Percentiles rank a stretch among this genome's conserved stretches.
Conservation (phyloP, 2,888 invertebrate species). For the Pterostichus niger region DNA sequence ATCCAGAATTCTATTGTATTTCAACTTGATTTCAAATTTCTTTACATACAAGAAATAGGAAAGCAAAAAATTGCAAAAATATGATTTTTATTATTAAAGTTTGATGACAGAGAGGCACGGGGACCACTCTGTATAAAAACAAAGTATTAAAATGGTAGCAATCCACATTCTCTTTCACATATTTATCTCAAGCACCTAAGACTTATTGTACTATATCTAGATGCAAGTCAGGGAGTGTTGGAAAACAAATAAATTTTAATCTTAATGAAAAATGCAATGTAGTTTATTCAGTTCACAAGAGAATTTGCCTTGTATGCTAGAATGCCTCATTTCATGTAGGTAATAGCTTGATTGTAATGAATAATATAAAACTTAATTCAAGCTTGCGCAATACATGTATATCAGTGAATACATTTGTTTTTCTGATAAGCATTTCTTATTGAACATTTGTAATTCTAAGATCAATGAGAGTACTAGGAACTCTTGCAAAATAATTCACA, state of each 20-base stretch:
- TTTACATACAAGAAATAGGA: too few species aligned
- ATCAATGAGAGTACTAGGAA: too few species aligned
- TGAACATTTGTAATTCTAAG: not conserved
- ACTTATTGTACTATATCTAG: not conserved
- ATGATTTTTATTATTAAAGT: too few species aligned
- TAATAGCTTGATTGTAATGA: not conserved
- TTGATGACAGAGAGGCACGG: too few species aligned
- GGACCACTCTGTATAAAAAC: not conserved
- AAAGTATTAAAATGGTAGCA: not conserved
- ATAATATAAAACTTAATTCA: slow-evolving; percentile 4
- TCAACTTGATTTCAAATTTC: too few species aligned
- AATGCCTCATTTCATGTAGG: not conserved
- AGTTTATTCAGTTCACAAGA: not conserved
- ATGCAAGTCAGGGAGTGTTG: not conserved
- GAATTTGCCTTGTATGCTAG: not conserved
- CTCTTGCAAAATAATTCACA: too few species aligned
- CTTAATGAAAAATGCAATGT: slow-evolving; percentile 2
- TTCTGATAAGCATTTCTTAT: not conserved
- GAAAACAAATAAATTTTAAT: slow-evolving; percentile 10
- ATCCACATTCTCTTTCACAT: not conserved
- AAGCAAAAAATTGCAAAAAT: too few species aligned
- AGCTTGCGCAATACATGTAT: not conserved
- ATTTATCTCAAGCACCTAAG: not conserved
- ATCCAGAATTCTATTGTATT: too few species aligned
- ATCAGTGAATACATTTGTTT: not conserved